Evolutionary conservation across 1,140 invertebrate genomes (phyloP).

Genomic region (Diachasma alloeum): DNA sequence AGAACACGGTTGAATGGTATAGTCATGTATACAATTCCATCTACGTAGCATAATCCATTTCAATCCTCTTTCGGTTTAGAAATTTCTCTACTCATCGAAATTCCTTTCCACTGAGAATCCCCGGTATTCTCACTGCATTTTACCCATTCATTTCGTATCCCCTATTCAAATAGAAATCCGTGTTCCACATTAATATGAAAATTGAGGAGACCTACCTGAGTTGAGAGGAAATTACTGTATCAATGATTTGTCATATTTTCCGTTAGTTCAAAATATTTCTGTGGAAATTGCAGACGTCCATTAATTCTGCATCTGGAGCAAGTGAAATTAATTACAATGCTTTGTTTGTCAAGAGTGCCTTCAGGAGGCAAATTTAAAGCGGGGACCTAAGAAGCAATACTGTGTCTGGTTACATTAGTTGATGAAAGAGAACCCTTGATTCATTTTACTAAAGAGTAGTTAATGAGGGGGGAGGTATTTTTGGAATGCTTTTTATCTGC

Average conservation of each 20-base stretch:
- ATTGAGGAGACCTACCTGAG: neutral
- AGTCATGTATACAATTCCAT: neutral
- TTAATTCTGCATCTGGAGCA: neutral
- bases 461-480: neutral
- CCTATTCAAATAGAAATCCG: conserved; percentile 10
- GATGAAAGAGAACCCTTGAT: neutral
- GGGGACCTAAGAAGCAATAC: neutral
- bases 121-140: neutral
- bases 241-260: neutral
- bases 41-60: neutral
- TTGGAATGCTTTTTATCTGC: too few relatives aligned
- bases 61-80: conserved; percentile 1
- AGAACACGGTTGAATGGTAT: neutral
- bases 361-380: neutral
- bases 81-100: neutral
- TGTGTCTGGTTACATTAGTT: neutral
- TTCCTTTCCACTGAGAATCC: neutral
- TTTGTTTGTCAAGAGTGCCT: neutral
- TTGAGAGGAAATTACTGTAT: neutral
- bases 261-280: neutral
- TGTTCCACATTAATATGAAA: neutral
- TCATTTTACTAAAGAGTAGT: neutral
- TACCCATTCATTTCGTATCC: neutral
- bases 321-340: neutral
- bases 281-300: neutral